A percentile compares a stretch with the other conserved stretches of the same genome.
Evolutionary conservation across 2,888 invertebrate species (phyloP).

Genomic region (Agelastica alni): DNA sequence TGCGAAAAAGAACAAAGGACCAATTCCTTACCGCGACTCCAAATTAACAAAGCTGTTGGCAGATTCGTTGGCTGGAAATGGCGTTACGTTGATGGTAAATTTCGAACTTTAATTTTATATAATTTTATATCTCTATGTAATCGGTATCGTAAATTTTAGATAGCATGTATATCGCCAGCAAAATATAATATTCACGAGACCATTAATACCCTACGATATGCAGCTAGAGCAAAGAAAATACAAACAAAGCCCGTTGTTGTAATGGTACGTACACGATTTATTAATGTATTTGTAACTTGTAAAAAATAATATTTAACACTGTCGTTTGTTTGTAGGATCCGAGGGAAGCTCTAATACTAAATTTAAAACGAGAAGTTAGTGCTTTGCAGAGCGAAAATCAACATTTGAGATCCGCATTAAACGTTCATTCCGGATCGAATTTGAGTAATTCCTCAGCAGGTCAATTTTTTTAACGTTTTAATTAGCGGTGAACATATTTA

Average conservation of each 20-base stretch:
- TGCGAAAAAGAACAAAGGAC: constrained; percentile 74
- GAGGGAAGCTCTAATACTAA: constrained; percentile 86
- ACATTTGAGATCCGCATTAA: constrained; percentile 76
- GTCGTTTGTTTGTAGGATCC: constrained; percentile 70
- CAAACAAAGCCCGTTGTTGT: constrained; percentile 90
- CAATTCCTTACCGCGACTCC: constrained; percentile 93
- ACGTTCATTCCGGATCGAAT: constrained; percentile 64
- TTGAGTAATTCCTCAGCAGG: constrained; percentile 30
- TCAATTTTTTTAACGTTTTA: neutral
- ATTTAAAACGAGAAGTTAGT: constrained; percentile 84
- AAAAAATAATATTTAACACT: neutral
- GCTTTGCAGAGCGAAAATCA: constrained; percentile 87
- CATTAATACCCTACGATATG: constrained; percentile 89
- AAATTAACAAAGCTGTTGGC: constrained; percentile 91
- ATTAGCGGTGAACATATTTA: too few relatives aligned
- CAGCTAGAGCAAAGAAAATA: constrained; percentile 89
- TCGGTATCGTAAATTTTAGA: too few relatives aligned
- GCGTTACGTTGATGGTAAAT: constrained; percentile 89
- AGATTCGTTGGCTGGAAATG: constrained; percentile 91
- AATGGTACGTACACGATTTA: constrained; percentile 76
- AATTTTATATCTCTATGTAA: too few relatives aligned
- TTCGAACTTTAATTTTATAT: too few relatives aligned
- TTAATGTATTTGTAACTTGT: neutral
- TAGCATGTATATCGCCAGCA: constrained; percentile 92
- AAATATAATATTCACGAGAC: constrained; percentile 85